Evolutionary conservation across 2,797 vertebrate species (phyloP).

Genomic region (Rhinella marina): DNA sequence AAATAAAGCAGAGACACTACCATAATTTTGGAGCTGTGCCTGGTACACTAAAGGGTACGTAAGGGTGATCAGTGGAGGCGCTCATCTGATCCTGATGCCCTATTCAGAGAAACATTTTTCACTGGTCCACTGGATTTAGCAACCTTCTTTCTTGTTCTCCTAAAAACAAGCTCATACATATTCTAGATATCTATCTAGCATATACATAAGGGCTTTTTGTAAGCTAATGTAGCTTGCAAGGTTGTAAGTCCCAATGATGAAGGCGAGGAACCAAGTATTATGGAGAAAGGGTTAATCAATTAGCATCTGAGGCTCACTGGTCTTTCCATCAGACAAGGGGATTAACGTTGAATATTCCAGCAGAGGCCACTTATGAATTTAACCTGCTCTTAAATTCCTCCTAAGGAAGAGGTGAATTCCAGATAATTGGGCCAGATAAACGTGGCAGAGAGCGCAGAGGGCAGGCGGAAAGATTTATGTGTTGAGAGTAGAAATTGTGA

Average conservation of each 20-base stretch:
- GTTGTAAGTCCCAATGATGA: not conserved
- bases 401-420: conserved; percentile 45
- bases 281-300: conserved; percentile 52
- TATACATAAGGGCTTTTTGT: not conserved
- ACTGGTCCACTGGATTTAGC: no score
- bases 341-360: conserved; percentile 58
- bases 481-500: conserved; percentile 37
- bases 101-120: no score
- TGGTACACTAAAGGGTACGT: no score
- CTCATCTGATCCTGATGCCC: no score
- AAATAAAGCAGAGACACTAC: no score
- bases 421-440: conserved; percentile 61
- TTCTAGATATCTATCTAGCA: no score
- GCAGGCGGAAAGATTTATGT: conserved; percentile 58
- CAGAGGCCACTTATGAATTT: conserved; percentile 56
- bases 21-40: no score
- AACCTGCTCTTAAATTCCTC: conserved; percentile 62
- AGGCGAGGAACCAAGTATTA: not conserved
- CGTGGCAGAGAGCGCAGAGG: conserved; percentile 46
- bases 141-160: no score
- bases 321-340: conserved; percentile 50
- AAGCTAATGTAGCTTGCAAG: not conserved
- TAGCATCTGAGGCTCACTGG: conserved; percentile 35
- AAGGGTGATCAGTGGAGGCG: no score
- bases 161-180: no score